Percentiles rank a stretch among this genome's conserved stretches.
These are phyloP conservation scores for Myocastor coypus DNA, from an alignment of 2,113 vertebrate genomes.

Conservation along the genomic window DNA sequence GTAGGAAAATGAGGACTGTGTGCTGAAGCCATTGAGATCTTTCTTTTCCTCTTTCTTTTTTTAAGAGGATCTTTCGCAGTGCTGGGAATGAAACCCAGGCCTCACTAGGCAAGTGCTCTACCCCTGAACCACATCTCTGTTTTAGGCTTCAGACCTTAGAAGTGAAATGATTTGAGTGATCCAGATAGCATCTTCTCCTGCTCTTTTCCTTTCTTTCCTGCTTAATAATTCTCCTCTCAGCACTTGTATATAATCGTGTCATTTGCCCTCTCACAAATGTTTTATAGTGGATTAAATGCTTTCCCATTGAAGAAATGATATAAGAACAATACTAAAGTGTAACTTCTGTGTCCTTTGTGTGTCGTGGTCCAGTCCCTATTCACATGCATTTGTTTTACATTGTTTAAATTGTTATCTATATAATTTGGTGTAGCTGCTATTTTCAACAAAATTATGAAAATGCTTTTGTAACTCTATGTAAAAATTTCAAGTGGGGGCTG, in stretches of 20 bases:
- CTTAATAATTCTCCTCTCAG: constrained; percentile 27
- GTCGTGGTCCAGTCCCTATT: not conserved
- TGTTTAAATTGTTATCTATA: not conserved
- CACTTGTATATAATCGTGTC: constrained; percentile 55
- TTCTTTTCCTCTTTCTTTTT: not conserved
- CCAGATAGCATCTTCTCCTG: not conserved
- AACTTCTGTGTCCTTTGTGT: not conserved
- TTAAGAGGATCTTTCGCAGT: not conserved
- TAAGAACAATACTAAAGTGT: not conserved
- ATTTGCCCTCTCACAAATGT: constrained; percentile 54
- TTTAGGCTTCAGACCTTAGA: not conserved
- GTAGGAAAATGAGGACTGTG: not conserved
- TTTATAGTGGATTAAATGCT: constrained; percentile 44
- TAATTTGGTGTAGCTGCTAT: not conserved
- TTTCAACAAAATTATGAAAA: constrained; percentile 44
- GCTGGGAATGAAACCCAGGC: not conserved
- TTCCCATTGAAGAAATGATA: constrained; percentile 51
- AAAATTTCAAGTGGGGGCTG: not conserved
- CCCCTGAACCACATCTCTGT: not conserved
- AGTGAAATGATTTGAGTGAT: not conserved
- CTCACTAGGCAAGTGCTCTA: not conserved
- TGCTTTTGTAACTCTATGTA: not conserved
- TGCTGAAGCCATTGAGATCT: constrained; percentile 4
- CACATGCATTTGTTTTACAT: not conserved
- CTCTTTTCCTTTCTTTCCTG: not conserved